Evolutionary conservation across 1,140 invertebrate species (phyloP), one percentile per base, ranked within the genome.

Genomic region (Spodoptera frugiperda): DNA sequence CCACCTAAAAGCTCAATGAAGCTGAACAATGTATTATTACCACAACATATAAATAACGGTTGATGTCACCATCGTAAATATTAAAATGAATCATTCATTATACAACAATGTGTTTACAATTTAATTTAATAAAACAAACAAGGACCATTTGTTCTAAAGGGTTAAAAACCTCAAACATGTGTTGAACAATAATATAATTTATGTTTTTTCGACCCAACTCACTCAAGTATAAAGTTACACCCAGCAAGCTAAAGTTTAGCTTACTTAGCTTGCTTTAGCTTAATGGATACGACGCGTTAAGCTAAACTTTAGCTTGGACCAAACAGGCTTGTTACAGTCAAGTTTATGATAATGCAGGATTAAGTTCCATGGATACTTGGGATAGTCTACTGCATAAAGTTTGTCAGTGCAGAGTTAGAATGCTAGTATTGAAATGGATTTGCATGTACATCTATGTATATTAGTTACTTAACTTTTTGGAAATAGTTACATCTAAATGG

Each of bases 131-230:
- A 30, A 9, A 59, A 33, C 55, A 59, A 9, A 44, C 57, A 61
- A 61, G n/a, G 30, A 61, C 30, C 15, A 39, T 17, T 61, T 55
- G 21, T 61, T 61, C 30, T 17, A 17, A 59, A 39, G 25, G 30
- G 57, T 61, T 61, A 61, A 39, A 39, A 61, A 61, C 57, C 33
- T 61, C 33, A 61, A 39, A 61, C 57, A 61, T 61, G n/a, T 17
- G 57, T 44, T n/a, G 21, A 39, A 33, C n/a, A 59, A 59, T 25
- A 33, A 25, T 10, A 57, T 57, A 15, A 15, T 39, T 15, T 15
- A 59, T 39, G 57, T 25, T 59, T 59, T 59, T 59, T 33, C 14
- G 4, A 21, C 9, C 4, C 10, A 59, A 25, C 25, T 59, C 25
- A 39, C 33, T 39, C 33, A 39, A 39, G 33, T 39, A 9, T 39